phyloP scores from a whole-genome alignment of 2,113 vertebrate species.

The Scomber colias region DNA sequence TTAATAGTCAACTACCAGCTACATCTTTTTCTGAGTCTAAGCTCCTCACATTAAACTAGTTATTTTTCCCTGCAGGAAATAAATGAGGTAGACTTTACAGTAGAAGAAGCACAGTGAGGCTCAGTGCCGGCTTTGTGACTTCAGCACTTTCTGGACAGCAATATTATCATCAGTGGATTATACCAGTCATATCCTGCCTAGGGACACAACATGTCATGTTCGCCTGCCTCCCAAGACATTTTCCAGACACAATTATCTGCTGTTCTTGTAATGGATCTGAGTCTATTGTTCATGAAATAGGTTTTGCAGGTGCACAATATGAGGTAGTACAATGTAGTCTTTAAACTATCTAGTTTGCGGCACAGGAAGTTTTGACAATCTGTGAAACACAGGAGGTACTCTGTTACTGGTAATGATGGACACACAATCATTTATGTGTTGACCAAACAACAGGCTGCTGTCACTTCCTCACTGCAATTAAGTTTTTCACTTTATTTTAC shows the following conservation, averaged over 20 bases:
- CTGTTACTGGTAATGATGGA: not conserved
- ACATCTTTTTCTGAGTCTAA: constrained; percentile 1
- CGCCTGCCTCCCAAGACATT: constrained; percentile 12
- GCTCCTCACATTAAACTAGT: constrained; percentile 22
- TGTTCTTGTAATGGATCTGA: constrained; percentile 10
- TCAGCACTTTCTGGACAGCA: not conserved
- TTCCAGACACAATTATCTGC: constrained; percentile 40
- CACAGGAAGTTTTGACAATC: not conserved
- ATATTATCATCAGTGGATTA: constrained; percentile 36
- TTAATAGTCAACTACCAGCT: not conserved
- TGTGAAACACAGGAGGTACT: constrained; percentile 4
- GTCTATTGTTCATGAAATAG: constrained; percentile 30
- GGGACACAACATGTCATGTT: constrained; percentile 4
- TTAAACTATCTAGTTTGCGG: not conserved
- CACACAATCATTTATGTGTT: not conserved
- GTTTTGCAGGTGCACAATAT: constrained; percentile 18
- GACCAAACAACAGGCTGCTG: not conserved
- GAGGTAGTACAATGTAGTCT: constrained; percentile 2
- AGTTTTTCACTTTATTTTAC: not conserved
- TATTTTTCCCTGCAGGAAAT: constrained; percentile 42
- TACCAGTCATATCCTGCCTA: constrained; percentile 27
- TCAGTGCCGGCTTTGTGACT: constrained; percentile 21
- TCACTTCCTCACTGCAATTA: not conserved
- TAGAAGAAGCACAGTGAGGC: constrained; percentile 18
- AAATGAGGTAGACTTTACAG: constrained; percentile 24